phyloP scores from a whole-genome alignment of 2,113 vertebrate species.

The Parotia lawesii region DNA sequence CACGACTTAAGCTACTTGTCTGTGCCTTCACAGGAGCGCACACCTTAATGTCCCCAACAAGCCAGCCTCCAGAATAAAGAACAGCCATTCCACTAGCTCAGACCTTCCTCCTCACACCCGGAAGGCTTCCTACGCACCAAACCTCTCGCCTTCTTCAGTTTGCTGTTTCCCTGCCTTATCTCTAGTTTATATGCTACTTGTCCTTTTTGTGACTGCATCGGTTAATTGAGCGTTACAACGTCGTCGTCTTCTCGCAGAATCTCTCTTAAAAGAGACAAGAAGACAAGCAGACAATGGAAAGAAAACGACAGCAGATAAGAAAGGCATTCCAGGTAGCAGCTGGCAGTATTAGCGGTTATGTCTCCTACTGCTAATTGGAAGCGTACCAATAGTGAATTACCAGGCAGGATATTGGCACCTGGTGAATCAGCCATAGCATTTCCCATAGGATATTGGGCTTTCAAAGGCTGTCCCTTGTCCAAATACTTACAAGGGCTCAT shows the following conservation, averaged over 20 bases:
- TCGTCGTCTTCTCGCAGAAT: neutral
- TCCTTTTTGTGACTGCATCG: neutral
- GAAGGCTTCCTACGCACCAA: neutral
- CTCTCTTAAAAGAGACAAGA: neutral
- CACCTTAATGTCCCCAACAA: too few relatives aligned
- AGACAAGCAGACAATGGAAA: neutral
- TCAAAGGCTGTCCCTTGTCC: slow-evolving; percentile 31
- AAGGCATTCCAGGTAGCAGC: slow-evolving; percentile 18
- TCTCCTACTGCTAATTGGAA: slow-evolving; percentile 24
- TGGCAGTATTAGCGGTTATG: neutral
- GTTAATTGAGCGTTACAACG: neutral
- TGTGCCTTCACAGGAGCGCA: neutral
- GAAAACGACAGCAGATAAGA: neutral
- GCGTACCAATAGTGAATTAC: slow-evolving; percentile 9
- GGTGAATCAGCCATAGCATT: slow-evolving; percentile 33
- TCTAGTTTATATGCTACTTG: neutral
- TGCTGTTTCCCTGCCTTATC: neutral
- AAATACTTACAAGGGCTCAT: slow-evolving; percentile 26
- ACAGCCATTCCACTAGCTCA: neutral
- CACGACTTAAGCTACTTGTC: neutral
- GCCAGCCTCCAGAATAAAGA: neutral
- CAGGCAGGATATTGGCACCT: slow-evolving; percentile 36
- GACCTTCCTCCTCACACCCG: fast-evolving
- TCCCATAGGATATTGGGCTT: slow-evolving; percentile 37
- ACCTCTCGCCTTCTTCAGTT: neutral